These are phyloP conservation scores for Drosophila anceps DNA, from an alignment of 2,888 invertebrate species.

Conservation along the genomic window DNA sequence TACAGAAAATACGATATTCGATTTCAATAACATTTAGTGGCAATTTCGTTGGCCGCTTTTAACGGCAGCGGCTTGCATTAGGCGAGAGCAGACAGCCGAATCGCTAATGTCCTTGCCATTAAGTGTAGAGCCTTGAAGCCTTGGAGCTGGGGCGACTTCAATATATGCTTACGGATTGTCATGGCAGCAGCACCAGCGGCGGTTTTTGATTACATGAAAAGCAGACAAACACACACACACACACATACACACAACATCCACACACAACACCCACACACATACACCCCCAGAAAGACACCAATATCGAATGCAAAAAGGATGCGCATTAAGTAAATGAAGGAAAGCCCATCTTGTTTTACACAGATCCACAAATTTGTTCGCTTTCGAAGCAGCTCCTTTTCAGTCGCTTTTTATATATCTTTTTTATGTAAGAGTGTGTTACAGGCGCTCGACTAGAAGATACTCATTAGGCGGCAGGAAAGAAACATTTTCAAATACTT, in stretches of 20 bases:
- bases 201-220: slow-evolving; percentile 49
- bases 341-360: slow-evolving; percentile 19
- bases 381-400: slow-evolving; percentile 23
- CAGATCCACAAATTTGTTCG: slow-evolving; percentile 16
- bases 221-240: slow-evolving; percentile 13
- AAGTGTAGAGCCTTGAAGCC: slow-evolving; percentile 27
- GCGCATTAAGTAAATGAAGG: slow-evolving; percentile 53
- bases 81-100: slow-evolving; percentile 34
- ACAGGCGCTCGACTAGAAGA: not conserved
- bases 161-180: slow-evolving; percentile 20
- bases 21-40: slow-evolving; percentile 79
- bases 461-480: not conserved
- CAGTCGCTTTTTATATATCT: not conserved
- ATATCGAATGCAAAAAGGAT: slow-evolving; percentile 42
- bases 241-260: not conserved
- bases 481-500: too few species aligned
- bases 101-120: slow-evolving; percentile 56
- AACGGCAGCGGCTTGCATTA: slow-evolving; percentile 42
- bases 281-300: not conserved
- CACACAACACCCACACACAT: not conserved
- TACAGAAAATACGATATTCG: slow-evolving; percentile 50
- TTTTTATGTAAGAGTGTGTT: not conserved
- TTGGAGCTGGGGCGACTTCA: not conserved
- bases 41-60: slow-evolving; percentile 52
- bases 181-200: slow-evolving; percentile 22